Evolutionary conservation across 2,797 vertebrate genomes (phyloP).

Genomic region (Lepidocolaptes lacrymiger): DNA sequence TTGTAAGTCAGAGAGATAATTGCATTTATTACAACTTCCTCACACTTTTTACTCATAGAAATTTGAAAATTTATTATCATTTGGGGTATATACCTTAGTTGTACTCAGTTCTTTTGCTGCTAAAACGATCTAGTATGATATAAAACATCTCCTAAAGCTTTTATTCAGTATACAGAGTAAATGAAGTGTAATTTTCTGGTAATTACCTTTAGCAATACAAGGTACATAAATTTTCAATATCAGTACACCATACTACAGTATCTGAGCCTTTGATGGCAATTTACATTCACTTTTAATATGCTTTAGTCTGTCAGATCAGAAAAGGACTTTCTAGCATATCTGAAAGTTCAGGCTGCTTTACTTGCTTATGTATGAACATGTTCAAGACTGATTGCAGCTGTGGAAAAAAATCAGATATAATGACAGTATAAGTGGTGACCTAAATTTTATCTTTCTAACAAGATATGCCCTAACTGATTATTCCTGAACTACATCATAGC

Average conservation of each 20-base stretch:
- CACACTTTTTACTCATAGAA: background rate
- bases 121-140: background rate
- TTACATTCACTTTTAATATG: background rate
- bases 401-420: background rate
- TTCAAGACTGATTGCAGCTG: background rate
- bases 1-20: background rate
- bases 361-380: background rate
- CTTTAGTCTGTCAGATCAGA: background rate
- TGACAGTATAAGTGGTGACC: background rate
- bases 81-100: background rate
- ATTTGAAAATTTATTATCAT: background rate
- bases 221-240: background rate
- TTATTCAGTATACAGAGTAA: background rate
- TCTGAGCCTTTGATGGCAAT: background rate
- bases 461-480: background rate
- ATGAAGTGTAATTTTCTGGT: conserved; percentile 1
- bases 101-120: background rate
- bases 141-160: background rate
- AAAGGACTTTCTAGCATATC: background rate
- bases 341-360: background rate
- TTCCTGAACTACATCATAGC: background rate
- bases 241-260: background rate
- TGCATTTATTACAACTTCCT: background rate
- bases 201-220: background rate
- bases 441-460: background rate